Conservation (phyloP, 1,140 invertebrate species). For the Drosophila mojavensis region DNA sequence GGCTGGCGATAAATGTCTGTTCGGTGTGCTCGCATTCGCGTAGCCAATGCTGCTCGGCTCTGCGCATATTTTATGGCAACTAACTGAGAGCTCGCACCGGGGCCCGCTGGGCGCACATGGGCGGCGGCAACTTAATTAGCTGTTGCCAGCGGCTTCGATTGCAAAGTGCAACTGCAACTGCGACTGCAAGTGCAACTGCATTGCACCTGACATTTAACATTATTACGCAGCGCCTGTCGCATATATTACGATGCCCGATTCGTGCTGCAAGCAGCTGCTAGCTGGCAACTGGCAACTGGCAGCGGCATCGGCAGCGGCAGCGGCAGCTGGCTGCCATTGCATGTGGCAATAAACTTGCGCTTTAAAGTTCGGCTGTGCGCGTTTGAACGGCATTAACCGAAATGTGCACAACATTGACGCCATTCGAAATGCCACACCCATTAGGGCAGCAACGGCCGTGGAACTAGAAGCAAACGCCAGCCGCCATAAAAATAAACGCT, state of each 20-base stretch:
- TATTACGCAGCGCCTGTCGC: constrained; percentile 66
- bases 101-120: neutral
- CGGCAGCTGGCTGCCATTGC: constrained; percentile 50
- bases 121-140: constrained; percentile 50
- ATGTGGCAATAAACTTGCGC: constrained; percentile 47
- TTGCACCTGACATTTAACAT: constrained; percentile 80
- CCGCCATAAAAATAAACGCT: constrained; percentile 47
- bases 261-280: constrained; percentile 25
- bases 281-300: constrained; percentile 20
- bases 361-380: constrained; percentile 54
- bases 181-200: constrained; percentile 58
- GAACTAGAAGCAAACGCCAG: constrained; percentile 4
- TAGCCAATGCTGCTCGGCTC: constrained; percentile 6
- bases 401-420: constrained; percentile 77
- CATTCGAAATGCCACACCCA: constrained; percentile 44
- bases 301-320: neutral
- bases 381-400: constrained; percentile 66
- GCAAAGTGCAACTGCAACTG: constrained; percentile 41
- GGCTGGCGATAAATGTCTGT: constrained; percentile 23
- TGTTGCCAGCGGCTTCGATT: constrained; percentile 41
- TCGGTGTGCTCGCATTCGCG: neutral
- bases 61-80: constrained; percentile 40
- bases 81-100: neutral
- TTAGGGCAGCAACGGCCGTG: constrained; percentile 18
- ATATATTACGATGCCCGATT: constrained; percentile 33